Evolutionary conservation across 2,888 invertebrate species (phyloP), one percentile per base, ranked within the genome.

Genomic region (Nowickia ferox): DNA sequence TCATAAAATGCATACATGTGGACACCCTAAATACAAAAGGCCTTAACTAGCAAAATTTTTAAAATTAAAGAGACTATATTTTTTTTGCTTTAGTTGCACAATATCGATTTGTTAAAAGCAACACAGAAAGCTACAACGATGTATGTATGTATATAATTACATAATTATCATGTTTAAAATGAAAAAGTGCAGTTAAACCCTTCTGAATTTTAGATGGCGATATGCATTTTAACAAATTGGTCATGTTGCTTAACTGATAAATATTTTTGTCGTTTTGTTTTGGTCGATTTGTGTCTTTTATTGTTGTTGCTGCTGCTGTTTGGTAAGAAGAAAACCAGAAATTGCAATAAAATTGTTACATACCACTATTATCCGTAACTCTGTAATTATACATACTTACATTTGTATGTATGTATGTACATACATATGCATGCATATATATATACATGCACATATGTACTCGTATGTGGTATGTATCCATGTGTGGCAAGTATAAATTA

Each of bases 311-410:
- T 65, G 10, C 13, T 38, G 38, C 55, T n/a, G 51, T 77, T 83
- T 71, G 48, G 76, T 57, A 71, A 77, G 66, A 78, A 68, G 72
- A 68, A 84, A 84, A 84, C 83, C 77, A 84, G 83, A 84, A 84
- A 84, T 74, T 72, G 77, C 77, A 71, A 59, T 71, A 57, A 44
- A 48, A 46, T 80, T 38, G 44, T 46, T 55, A 63, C 48, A 51
- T 61, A 46, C 17, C 40, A 71, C 61, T 69, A 69, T 71, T 78
- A 61, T 53, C 59, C 30, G 17, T 44, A 46, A 19, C 44, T 65
- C 30, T 61, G 55, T 57, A 51, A 40, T 74, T 51, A 63, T 51
- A 51, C 53, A 22, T 40, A 11, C 19, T 15, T 30, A 30, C 2
- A 30, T 48, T 38, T 6, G n/a, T 66, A 48, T 9, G n/a, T 15